Evolutionary conservation across 2,797 vertebrate genomes (phyloP).

Genomic region (Premnoplex brunnescens): DNA sequence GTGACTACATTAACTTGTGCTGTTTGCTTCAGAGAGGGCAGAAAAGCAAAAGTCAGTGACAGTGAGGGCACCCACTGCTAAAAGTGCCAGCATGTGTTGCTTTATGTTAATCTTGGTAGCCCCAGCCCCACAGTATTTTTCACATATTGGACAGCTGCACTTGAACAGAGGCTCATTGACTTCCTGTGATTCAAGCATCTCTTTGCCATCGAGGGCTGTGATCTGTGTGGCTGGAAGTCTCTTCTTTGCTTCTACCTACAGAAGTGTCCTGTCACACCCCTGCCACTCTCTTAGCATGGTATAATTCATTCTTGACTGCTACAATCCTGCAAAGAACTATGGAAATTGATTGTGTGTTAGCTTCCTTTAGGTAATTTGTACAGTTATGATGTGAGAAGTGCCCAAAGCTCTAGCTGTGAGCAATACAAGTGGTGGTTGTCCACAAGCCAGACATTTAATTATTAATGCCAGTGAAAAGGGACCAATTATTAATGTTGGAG

Average conservation of each 20-base stretch:
- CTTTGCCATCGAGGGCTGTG: not conserved
- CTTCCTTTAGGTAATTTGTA: not conserved
- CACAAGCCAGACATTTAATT: not conserved
- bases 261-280: not conserved
- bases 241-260: not conserved
- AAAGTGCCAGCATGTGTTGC: not conserved
- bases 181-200: not conserved
- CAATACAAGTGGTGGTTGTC: not conserved
- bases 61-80: not conserved
- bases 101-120: not conserved
- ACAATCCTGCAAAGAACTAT: not conserved
- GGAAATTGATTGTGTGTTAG: not conserved
- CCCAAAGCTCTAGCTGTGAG: not conserved
- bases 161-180: not conserved
- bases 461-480: not conserved
- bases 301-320: not conserved
- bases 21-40: constrained; percentile 10
- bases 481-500: not conserved
- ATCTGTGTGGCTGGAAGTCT: not conserved
- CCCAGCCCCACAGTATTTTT: not conserved
- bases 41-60: not conserved
- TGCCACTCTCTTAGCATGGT: not conserved
- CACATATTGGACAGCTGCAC: not conserved
- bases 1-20: not conserved
- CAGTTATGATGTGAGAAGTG: not conserved